Evolutionary conservation across 2,888 invertebrate species (phyloP).

Genomic region (Eucera pruinosa): DNA sequence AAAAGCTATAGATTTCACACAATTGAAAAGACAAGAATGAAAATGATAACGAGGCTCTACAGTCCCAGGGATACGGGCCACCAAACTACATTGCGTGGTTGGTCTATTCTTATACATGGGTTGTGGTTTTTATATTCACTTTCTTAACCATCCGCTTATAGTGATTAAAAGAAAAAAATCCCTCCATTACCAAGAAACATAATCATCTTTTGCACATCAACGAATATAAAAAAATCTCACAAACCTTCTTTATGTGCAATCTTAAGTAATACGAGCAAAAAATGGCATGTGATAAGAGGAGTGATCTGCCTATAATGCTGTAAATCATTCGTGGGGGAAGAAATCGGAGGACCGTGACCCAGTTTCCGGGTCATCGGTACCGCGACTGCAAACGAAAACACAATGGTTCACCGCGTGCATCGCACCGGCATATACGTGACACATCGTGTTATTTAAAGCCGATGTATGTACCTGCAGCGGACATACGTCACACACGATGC

Average conservation of each 20-base stretch:
- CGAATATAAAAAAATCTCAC: neutral
- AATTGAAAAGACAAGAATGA: no score
- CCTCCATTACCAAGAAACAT: no score
- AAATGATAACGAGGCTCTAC: no score
- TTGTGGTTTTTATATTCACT: no score
- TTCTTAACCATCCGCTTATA: no score
- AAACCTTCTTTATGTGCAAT: neutral
- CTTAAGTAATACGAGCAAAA: neutral
- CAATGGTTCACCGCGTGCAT: constrained; percentile 65
- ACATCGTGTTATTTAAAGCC: constrained; percentile 60
- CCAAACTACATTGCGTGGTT: no score
- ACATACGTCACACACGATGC: constrained; percentile 57
- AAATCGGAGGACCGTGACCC: constrained; percentile 59
- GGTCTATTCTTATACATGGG: no score
- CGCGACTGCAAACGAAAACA: constrained; percentile 64
- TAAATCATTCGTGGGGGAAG: constrained; percentile 47
- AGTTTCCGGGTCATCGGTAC: constrained; percentile 67
- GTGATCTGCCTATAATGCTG: constrained; percentile 13
- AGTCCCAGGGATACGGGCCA: no score
- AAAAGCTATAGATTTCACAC: no score
- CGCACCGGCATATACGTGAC: constrained; percentile 57
- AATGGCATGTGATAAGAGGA: constrained; percentile 16
- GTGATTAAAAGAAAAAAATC: neutral
- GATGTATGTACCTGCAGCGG: constrained; percentile 44
- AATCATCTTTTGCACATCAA: no score